Percentiles rank a stretch among this genome's conserved stretches.
These are phyloP conservation scores for Paracanthobrama guichenoti DNA, from an alignment of 2,113 vertebrate genomes.

Conservation along the genomic window DNA sequence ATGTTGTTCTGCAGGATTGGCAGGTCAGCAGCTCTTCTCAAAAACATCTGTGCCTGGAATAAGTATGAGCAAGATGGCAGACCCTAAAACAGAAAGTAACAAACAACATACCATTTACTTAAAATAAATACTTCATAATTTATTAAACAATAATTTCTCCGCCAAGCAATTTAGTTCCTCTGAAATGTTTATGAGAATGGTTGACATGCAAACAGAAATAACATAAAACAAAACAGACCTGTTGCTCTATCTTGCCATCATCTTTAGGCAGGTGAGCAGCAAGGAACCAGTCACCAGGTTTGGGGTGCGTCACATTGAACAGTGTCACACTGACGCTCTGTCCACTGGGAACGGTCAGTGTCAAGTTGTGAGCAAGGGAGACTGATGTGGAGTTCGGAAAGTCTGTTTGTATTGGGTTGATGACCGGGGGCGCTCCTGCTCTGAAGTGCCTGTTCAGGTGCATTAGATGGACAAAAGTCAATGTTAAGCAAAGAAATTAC, in stretches of 20 bases:
- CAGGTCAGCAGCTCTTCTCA: conserved; percentile 79
- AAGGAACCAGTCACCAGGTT: conserved; percentile 89
- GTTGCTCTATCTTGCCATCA: conserved; percentile 88
- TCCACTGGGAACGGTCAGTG: conserved; percentile 67
- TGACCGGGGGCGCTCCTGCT: conserved; percentile 88
- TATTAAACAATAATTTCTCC: too few species aligned
- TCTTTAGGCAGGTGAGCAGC: conserved; percentile 89
- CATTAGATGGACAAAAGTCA: background rate
- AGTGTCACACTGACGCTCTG: conserved; percentile 72
- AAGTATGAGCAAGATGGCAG: conserved; percentile 86
- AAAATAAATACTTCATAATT: too few species aligned
- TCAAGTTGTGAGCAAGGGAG: conserved; percentile 75
- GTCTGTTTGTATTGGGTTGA: conserved; percentile 80
- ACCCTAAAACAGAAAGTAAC: conserved; percentile 74
- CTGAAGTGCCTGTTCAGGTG: conserved; percentile 80
- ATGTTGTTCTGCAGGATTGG: conserved; percentile 77
- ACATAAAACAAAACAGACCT: conserved; percentile 74
- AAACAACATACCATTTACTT: conserved; percentile 1
- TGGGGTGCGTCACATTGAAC: conserved; percentile 83
- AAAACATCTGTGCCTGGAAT: conserved; percentile 91
- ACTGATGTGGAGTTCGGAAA: conserved; percentile 80
- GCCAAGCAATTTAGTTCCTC: too few species aligned
- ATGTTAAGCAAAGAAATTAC: background rate
- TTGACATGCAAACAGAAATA: too few species aligned
- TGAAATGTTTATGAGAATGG: too few species aligned